Base-by-base conservation (phyloP, 2,797 vertebrate genomes). In the Notolabrus celidotus region DNA sequence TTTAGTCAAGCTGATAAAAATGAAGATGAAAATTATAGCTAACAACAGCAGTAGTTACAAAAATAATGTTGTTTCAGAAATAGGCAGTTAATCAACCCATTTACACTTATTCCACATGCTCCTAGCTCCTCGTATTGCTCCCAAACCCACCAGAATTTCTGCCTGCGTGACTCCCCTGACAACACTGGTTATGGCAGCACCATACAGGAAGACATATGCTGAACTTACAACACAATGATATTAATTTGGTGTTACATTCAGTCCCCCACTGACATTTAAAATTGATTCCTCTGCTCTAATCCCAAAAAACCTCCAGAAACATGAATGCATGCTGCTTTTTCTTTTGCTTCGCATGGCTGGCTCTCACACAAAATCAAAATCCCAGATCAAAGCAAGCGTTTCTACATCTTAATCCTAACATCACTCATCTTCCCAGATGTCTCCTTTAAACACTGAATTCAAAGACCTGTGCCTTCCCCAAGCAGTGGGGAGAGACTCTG, bases 301-400 rank as follows among this genome's bases (percentile, higher is more conserved):
- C 12, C 20, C 19, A 0, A 25, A 31, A 50, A 57, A 23, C 27
- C 16, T 60, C 27, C 19, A 34, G 25, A 14, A 29, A 2, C 19
- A 20, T 25, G 38, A 45, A 41, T 43, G 12, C 17, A 12, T 17
- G 8, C 25, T 1, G 10, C 46, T 53, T 14, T 75, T 49, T 17
- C 14, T 59, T 55, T 33, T 36, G 34, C 27, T 58, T 29, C 52
- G 14, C 57, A 59, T 62, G 33, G 27, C 11, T 64, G 67, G n/a
- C 8, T 29, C 14, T 17, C 10, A 38, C 38, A 31, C 54, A 55
- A 68, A 59, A 64, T 57, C 56, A 51, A 57, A 31, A 69, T 62
- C 55, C 47, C 22, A 33, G 33, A 71, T 78, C 43, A 75, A 68
- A 74, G 54, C 29, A 5, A 41, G 11, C n/a, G 3, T 54, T 64